These are phyloP conservation scores for Eufriesea mexicana DNA, from an alignment of 1,140 invertebrate species.

Conservation along the genomic window DNA sequence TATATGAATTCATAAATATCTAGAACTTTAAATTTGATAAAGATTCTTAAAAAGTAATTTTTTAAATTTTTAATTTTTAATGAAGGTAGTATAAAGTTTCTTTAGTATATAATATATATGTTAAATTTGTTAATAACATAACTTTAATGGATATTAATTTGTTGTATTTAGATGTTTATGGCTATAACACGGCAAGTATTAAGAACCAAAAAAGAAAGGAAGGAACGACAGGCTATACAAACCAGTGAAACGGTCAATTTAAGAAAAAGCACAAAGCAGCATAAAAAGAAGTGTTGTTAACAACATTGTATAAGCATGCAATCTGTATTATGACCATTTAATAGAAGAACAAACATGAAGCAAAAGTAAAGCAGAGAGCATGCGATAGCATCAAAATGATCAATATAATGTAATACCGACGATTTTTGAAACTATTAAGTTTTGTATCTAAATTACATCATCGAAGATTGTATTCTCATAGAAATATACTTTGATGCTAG, in stretches of 20 bases:
- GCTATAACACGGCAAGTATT: constrained; percentile 88
- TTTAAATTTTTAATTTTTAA: too few species aligned
- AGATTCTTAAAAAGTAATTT: too few species aligned
- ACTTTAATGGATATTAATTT: constrained; percentile 20
- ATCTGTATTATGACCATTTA: constrained; percentile 62
- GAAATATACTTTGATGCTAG: constrained; percentile 62
- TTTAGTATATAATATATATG: too few species aligned
- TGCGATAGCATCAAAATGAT: constrained; percentile 68
- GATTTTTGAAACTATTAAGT: constrained; percentile 61
- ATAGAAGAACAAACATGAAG: constrained; percentile 64
- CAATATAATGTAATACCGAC: constrained; percentile 66
- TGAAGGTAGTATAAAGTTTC: too few species aligned
- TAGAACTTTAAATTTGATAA: too few species aligned
- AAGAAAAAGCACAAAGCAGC: constrained; percentile 81
- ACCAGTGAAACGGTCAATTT: constrained; percentile 83
- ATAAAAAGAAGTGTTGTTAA: constrained; percentile 81
- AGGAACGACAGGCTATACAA: constrained; percentile 84
- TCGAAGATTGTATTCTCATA: constrained; percentile 60
- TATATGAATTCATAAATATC: too few species aligned
- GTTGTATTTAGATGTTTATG: constrained; percentile 87
- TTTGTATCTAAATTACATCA: constrained; percentile 65
- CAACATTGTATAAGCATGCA: constrained; percentile 65
- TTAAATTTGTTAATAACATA: neutral
- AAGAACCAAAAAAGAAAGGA: constrained; percentile 86
- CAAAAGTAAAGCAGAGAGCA: constrained; percentile 73